Percentiles rank a stretch among this genome's conserved stretches.
Conservation (phyloP, 2,797 vertebrate genomes). For the Phoxinus dragarum region DNA sequence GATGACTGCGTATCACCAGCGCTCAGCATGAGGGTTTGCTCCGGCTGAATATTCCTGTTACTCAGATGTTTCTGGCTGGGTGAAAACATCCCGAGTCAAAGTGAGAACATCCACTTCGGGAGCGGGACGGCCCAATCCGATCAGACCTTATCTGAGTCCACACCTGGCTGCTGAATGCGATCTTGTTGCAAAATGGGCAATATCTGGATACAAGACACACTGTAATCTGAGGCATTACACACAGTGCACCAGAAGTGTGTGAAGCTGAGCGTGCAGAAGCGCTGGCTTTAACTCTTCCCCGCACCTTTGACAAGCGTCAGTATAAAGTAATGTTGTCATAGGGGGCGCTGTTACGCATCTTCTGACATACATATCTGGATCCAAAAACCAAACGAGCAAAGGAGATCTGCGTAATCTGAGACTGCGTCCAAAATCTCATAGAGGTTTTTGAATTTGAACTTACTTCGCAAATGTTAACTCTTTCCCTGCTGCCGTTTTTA, state of each 20-base stretch:
- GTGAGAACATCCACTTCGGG: not conserved
- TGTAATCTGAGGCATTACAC: not conserved
- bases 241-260: not conserved
- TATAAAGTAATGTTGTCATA: no score
- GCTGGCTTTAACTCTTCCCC: no score
- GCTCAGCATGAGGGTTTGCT: not conserved
- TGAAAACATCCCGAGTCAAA: not conserved
- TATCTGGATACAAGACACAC: not conserved
- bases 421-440: no score
- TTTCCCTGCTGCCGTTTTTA: no score
- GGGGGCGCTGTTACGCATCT: no score
- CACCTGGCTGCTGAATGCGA: constrained; percentile 20
- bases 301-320: no score
- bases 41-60: not conserved
- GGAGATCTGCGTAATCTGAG: no score
- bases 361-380: no score
- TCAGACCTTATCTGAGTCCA: constrained; percentile 14
- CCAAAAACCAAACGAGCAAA: no score
- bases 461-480: no score
- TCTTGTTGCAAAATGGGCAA: not conserved
- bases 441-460: no score
- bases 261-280: not conserved
- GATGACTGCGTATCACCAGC: not conserved
- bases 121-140: not conserved
- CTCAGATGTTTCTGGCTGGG: not conserved